Evolutionary conservation across 2,113 vertebrate genomes (phyloP).

Genomic region (Ciconia maguari): DNA sequence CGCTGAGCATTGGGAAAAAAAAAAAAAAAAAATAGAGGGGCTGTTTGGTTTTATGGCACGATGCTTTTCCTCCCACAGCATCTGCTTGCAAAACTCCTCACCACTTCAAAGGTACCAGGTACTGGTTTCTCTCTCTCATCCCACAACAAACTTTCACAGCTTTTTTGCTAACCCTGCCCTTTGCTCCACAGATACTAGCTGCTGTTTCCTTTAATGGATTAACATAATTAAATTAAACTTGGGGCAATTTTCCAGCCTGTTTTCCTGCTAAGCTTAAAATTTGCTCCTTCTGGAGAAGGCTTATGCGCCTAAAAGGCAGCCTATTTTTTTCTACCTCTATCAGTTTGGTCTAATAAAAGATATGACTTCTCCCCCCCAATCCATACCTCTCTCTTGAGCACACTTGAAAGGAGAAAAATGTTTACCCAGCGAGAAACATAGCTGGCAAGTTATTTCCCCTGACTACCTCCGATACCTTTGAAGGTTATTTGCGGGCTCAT

Average conservation of each 20-base stretch:
- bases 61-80: background rate
- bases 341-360: slow-evolving; percentile 47
- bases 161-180: background rate
- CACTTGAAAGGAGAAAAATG: slow-evolving; percentile 44
- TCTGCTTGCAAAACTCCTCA: background rate
- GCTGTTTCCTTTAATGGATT: background rate
- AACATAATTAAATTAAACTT: background rate
- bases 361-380: slow-evolving; percentile 3
- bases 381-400: slow-evolving; percentile 31
- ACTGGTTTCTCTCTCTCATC: background rate
- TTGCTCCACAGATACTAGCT: background rate
- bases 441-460: slow-evolving; percentile 47
- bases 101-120: slow-evolving; percentile 6
- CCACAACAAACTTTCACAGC: background rate
- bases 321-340: slow-evolving; percentile 33
- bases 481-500: slow-evolving; percentile 28
- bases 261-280: background rate
- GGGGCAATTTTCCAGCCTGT: background rate
- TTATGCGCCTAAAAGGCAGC: background rate
- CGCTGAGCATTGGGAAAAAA: background rate
- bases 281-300: background rate
- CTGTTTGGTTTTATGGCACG: background rate
- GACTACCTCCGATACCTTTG: background rate
- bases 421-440: slow-evolving; percentile 40
- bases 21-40: background rate